Base-by-base conservation (phyloP, 1,140 invertebrate genomes). In the Brachionus paranguensis region DNA sequence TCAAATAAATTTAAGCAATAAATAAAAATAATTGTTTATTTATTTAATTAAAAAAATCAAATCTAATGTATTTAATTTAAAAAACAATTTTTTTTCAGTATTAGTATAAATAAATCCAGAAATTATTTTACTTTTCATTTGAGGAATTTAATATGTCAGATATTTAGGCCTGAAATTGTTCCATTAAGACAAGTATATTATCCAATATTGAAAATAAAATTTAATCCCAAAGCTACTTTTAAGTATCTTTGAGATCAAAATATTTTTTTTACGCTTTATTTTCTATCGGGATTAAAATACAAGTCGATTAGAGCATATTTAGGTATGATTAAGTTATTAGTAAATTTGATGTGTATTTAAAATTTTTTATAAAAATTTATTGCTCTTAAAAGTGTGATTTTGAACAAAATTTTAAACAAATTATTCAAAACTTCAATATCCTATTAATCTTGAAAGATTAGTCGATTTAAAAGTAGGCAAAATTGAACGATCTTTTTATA, bases 301-400 rank as follows among this genome's bases (percentile, higher is more conserved):
- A 60, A 60, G n/a, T 60, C 53, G 53, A 60, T 60, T 60, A 60
- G 53, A 60, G 53, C 53, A 60, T 60, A 24, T 60, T 60, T 60
- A 60, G 53, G 10, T 60, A 60, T 60, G 53, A 60, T 60, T 60
- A 60, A 60, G 20, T 24, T 60, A 60, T 60, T 60, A 60, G 53
- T 20, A 60, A 60, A 60, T 60, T 60, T 60, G 53, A 60, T 60
- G 53, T 60, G 53, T 60, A 60, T 60, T 60, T 60, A 60, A 60
- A 60, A 60, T 41, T 68, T 68, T 33, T 37, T 17, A 14, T 68
- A 29, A 33, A 33, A 68, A 33, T 68, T 68, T 29, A 68, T 68
- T 33, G 65, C 65, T 29, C 12, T 29, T 68, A 17, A 68, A 68
- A 68, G 65, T 68, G 65, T 68, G 65, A 68, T 68, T 68, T 68